A percentile compares a stretch with the other conserved stretches of the same genome.
phyloP scores from a whole-genome alignment of 2,797 vertebrate species.

The Pampus argenteus region DNA sequence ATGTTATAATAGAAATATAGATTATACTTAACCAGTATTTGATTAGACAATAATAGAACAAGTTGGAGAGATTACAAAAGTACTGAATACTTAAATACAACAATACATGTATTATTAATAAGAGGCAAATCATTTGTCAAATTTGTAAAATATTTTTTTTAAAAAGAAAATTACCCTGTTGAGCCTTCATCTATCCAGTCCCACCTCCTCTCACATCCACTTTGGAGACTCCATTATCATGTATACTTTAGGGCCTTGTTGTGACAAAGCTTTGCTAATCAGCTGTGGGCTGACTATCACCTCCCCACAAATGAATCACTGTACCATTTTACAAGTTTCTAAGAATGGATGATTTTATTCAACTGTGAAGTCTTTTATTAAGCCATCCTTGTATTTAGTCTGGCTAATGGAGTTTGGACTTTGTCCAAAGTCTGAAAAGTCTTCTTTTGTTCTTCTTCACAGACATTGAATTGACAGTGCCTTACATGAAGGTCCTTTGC shows the following conservation, averaged over 20 bases:
- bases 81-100: not conserved
- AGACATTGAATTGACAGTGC: constrained; percentile 17
- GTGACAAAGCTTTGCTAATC: constrained; percentile 68
- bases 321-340: constrained; percentile 49
- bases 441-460: constrained; percentile 7
- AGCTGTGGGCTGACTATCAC: constrained; percentile 61
- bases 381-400: constrained; percentile 33
- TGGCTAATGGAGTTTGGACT: constrained; percentile 49
- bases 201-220: constrained; percentile 23
- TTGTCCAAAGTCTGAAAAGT: constrained; percentile 34
- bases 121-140: not conserved
- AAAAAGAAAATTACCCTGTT: constrained; percentile 35
- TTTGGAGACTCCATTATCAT: constrained; percentile 59
- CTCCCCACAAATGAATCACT: constrained; percentile 62
- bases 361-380: constrained; percentile 46
- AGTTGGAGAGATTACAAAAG: not conserved
- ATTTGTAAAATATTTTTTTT: not conserved
- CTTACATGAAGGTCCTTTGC: constrained; percentile 15
- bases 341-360: constrained; percentile 52
- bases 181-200: constrained; percentile 21
- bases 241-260: constrained; percentile 57
- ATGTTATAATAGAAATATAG: too few relatives aligned
- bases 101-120: not conserved
- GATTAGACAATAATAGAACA: not conserved
- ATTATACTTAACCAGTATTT: not conserved